Conservation (phyloP, 2,797 vertebrate species). For the Sebastes trivittatus region DNA sequence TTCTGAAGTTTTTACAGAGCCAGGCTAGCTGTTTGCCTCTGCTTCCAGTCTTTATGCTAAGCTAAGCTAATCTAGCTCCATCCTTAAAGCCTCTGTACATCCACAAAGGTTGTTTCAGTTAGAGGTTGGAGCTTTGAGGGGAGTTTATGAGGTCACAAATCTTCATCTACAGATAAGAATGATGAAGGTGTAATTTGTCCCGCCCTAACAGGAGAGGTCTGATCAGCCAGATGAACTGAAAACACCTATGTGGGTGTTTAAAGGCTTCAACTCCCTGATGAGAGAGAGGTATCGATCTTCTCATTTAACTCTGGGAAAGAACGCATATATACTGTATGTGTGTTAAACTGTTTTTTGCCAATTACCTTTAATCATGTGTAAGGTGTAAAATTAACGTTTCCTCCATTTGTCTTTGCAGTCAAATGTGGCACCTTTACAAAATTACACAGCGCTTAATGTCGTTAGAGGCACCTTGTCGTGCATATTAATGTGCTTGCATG, state of each 20-base stretch:
- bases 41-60: not conserved
- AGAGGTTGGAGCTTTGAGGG: not conserved
- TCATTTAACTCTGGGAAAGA: not conserved
- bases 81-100: not conserved
- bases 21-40: too few species aligned
- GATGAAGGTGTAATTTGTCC: not conserved
- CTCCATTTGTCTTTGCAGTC: not conserved
- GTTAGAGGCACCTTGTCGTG: not conserved
- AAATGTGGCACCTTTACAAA: not conserved
- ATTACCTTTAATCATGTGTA: not conserved
- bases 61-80: not conserved
- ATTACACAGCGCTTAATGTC: not conserved
- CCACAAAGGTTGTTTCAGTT: rapidly evolving
- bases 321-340: too few species aligned
- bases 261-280: not conserved
- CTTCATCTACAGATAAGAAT: not conserved
- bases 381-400: not conserved
- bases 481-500: not conserved
- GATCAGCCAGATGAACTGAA: too few species aligned
- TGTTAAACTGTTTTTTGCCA: not conserved
- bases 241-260: too few species aligned
- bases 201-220: not conserved
- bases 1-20: not conserved
- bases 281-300: not conserved
- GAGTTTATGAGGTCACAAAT: not conserved